phyloP scores from a whole-genome alignment of 30 jellyfish, hydroid and myxozoan species.

The Phacellophora camtschatica region DNA sequence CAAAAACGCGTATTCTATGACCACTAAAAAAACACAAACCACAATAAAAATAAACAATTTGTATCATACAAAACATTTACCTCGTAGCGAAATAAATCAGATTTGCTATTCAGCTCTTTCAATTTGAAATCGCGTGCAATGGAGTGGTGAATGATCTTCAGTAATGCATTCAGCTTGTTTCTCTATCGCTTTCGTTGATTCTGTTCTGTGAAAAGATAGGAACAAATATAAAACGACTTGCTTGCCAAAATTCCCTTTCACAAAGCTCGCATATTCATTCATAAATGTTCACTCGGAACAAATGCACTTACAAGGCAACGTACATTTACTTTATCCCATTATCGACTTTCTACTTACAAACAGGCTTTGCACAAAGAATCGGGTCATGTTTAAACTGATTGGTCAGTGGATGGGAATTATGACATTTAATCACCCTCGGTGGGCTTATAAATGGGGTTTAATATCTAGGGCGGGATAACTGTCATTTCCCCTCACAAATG shows the following conservation, averaged over 20 bases:
- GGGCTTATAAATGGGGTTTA: constrained; percentile 27
- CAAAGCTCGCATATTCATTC: neutral
- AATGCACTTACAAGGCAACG: constrained; percentile 17
- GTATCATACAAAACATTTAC: too few relatives aligned
- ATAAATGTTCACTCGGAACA: neutral
- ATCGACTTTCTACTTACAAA: constrained; percentile 42
- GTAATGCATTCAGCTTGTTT: too few relatives aligned
- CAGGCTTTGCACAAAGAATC: constrained; percentile 14
- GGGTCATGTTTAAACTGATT: constrained; percentile 27
- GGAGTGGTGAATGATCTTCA: too few relatives aligned
- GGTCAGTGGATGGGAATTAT: constrained; percentile 43
- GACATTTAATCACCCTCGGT: constrained; percentile 11
- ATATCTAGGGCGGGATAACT: constrained; percentile 34
- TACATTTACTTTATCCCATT: constrained; percentile 38
- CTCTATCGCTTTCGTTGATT: neutral
- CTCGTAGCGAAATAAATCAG: too few relatives aligned
- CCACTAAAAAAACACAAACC: too few relatives aligned
- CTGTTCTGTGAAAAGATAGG: constrained; percentile 1
- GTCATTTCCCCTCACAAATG: constrained; percentile 17
- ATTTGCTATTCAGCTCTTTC: too few relatives aligned
- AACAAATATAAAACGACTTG: neutral
- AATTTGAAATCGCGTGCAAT: too few relatives aligned
- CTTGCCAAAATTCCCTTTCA: neutral
- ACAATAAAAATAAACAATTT: too few relatives aligned
- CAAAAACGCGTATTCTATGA: too few relatives aligned